Conservation (phyloP, 2,113 vertebrate genomes). For the Phoxinus phoxinus region DNA sequence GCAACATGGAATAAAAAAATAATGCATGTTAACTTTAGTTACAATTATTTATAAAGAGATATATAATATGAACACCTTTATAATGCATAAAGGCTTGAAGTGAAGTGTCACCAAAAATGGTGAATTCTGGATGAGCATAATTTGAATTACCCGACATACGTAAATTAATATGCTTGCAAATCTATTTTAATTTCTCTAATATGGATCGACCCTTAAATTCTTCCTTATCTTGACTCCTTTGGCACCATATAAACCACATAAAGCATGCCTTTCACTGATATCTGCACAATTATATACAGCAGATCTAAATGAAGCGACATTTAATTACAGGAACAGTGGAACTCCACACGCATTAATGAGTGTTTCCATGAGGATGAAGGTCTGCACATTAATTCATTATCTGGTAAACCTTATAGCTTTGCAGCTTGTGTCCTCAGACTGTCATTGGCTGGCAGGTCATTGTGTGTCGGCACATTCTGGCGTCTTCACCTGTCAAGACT, state of each 20-base stretch:
- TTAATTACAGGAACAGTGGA: not conserved
- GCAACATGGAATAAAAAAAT: too few relatives aligned
- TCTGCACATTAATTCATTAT: not conserved
- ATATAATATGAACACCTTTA: too few relatives aligned
- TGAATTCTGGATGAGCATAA: not conserved
- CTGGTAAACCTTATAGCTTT: not conserved
- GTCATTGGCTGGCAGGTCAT: not conserved
- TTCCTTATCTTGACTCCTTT: too few relatives aligned
- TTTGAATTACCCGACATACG: not conserved
- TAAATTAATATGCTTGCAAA: not conserved
- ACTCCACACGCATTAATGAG: not conserved
- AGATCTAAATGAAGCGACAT: not conserved
- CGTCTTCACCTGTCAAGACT: not conserved
- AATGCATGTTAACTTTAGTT: too few relatives aligned
- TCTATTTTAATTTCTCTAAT: not conserved
- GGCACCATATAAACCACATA: not conserved
- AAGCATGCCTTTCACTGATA: not conserved
- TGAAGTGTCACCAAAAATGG: too few relatives aligned
- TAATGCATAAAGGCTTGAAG: too few relatives aligned
- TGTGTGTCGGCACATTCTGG: not conserved
- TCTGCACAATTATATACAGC: not conserved
- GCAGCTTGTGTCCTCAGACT: not conserved
- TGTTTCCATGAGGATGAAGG: constrained; percentile 1
- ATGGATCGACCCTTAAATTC: too few relatives aligned
- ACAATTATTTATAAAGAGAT: too few relatives aligned